Conservation (phyloP, 2,113 vertebrate species). For the Ceyx melanurus region DNA sequence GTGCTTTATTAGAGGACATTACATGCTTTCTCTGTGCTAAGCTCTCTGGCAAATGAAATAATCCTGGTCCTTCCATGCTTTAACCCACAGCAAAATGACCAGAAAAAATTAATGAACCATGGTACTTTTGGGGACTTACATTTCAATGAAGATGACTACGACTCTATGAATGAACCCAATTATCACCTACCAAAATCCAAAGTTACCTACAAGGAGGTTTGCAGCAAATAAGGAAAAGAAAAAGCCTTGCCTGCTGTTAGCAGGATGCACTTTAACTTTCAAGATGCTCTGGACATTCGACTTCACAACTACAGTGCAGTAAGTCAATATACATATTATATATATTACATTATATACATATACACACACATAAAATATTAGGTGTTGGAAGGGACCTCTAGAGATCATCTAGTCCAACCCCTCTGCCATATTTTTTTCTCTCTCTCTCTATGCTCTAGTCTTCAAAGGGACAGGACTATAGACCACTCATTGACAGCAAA, state of each 20-base stretch:
- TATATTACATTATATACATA: not conserved
- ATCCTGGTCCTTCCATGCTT: not conserved
- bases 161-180: not conserved
- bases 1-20: not conserved
- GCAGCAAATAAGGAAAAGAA: not conserved
- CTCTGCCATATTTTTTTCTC: too few species aligned
- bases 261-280: not conserved
- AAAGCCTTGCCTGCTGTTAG: not conserved
- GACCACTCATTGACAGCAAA: not conserved
- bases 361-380: too few species aligned
- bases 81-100: not conserved
- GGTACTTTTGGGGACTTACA: not conserved
- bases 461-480: not conserved
- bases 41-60: not conserved
- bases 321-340: not conserved
- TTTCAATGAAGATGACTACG: not conserved
- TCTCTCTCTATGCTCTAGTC: not conserved
- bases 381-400: too few species aligned
- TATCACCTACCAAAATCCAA: not conserved
- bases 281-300: not conserved
- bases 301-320: not conserved
- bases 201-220: not conserved
- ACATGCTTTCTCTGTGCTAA: not conserved
- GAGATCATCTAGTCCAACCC: too few species aligned
- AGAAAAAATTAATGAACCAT: slow-evolving; percentile 2